Evolutionary conservation across 2,113 vertebrate genomes (phyloP).

Genomic region (Platysteira castanea): DNA sequence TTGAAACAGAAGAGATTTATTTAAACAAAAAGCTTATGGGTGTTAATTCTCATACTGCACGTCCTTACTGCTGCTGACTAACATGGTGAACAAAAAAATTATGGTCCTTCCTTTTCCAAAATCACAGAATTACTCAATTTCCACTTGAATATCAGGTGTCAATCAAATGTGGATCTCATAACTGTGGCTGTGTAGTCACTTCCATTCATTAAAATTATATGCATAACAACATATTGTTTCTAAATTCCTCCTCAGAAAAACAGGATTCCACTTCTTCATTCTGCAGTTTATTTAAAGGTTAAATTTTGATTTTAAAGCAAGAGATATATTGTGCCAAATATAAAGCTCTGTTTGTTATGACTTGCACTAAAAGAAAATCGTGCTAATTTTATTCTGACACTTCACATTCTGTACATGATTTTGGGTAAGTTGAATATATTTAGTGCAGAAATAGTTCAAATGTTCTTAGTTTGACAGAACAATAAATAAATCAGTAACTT

Average conservation of each 20-base stretch:
- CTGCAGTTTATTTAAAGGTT: conserved; percentile 4
- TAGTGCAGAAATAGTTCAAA: not conserved
- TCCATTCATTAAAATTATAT: conserved; percentile 1
- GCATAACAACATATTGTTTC: not conserved
- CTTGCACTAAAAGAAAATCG: not conserved
- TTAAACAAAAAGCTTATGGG: not conserved
- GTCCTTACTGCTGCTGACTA: not conserved
- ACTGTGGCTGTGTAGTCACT: not conserved
- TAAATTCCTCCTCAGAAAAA: not conserved
- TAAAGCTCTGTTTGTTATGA: conserved; percentile 31
- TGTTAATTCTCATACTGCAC: not conserved
- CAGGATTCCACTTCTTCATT: not conserved
- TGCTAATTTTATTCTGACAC: conserved; percentile 44
- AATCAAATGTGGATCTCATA: not conserved
- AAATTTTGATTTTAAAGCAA: not conserved
- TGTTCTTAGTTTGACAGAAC: conserved; percentile 32
- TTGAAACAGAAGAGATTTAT: not conserved
- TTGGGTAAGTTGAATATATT: conserved; percentile 18
- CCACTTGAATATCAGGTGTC: conserved; percentile 26
- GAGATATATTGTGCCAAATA: not conserved
- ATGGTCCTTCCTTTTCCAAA: not conserved
- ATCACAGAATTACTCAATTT: not conserved
- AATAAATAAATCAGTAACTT: conserved; percentile 28
- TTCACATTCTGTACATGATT: not conserved
- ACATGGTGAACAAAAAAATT: not conserved